phyloP scores from a whole-genome alignment of 2,113 vertebrate genomes.

The Mormoops blainvillei region DNA sequence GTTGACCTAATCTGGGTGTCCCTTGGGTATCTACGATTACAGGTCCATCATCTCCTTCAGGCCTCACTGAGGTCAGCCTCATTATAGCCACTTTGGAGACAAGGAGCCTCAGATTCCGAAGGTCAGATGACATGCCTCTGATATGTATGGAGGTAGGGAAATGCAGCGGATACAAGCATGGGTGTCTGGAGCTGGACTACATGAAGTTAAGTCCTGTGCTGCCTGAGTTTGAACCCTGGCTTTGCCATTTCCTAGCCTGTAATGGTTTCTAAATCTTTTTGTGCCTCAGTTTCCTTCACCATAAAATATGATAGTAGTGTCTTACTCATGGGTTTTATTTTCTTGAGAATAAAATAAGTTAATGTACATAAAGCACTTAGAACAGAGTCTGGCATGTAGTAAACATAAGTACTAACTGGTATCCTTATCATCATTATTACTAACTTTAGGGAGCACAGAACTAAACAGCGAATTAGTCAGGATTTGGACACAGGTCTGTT shows the following conservation, averaged over 20 bases:
- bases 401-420: neutral
- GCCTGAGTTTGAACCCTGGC: neutral
- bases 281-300: neutral
- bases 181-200: neutral
- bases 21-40: neutral
- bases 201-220: neutral
- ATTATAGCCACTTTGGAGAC: neutral
- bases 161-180: too few relatives aligned
- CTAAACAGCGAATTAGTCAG: neutral
- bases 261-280: neutral
- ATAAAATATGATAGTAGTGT: neutral
- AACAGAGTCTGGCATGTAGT: neutral
- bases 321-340: neutral
- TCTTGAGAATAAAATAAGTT: neutral
- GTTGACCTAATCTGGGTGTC: neutral
- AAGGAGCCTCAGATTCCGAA: neutral
- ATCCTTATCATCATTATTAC: neutral
- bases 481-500: neutral
- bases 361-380: neutral
- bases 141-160: neutral
- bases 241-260: neutral
- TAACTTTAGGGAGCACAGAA: neutral
- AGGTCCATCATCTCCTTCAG: neutral
- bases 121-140: neutral
- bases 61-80: neutral